Percentiles rank a stretch among this genome's conserved stretches.
Conservation (phyloP, 2,113 vertebrate species). For the Nerophis lumbriciformis region DNA sequence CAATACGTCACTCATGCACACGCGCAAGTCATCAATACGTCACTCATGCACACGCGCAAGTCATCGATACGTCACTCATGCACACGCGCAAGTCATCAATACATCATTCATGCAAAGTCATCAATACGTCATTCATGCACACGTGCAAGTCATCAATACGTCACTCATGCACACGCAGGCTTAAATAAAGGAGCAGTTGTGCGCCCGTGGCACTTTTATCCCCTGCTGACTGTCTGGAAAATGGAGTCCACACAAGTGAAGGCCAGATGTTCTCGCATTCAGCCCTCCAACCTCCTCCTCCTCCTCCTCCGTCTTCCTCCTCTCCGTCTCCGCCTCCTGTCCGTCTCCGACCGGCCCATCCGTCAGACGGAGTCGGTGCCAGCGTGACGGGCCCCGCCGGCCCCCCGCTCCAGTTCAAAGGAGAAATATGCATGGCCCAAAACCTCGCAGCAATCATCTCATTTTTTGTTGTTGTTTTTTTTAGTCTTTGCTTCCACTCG, state of each 20-base stretch:
- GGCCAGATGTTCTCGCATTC: conserved; percentile 49
- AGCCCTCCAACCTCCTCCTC: conserved; percentile 21
- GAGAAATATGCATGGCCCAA: conserved; percentile 61
- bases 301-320: conserved; percentile 12
- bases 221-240: conserved; percentile 49
- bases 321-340: conserved; percentile 8
- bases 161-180: too few species aligned
- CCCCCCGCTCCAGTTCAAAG: conserved; percentile 50
- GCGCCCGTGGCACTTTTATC: conserved; percentile 40
- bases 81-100: too few species aligned
- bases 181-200: not conserved
- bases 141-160: too few species aligned
- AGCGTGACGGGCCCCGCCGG: not conserved
- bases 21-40: too few species aligned
- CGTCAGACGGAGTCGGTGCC: conserved; percentile 59
- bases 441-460: conserved; percentile 48
- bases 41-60: too few species aligned
- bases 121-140: too few species aligned
- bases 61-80: too few species aligned
- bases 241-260: conserved; percentile 46
- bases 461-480: conserved; percentile 21
- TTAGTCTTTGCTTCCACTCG: conserved; percentile 22
- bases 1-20: too few species aligned
- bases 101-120: too few species aligned
- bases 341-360: conserved; percentile 31